Conservation (phyloP, 2,888 invertebrate genomes). For the Meliscaeva auricollis region DNA sequence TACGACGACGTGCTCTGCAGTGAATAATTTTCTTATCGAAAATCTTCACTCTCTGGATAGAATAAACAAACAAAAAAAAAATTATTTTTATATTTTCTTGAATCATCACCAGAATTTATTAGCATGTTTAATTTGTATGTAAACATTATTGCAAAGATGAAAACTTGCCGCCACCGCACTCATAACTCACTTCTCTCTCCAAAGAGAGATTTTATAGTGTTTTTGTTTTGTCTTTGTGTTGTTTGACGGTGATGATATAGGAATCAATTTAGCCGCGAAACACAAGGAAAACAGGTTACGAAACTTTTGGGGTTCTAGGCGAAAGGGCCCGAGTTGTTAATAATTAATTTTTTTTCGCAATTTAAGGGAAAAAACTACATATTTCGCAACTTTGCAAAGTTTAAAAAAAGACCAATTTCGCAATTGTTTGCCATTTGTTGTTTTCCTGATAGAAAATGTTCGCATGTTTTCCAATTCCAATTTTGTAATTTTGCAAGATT, state of each 20-base stretch:
- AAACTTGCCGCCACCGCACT: slow-evolving; percentile 13
- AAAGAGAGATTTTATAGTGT: not conserved
- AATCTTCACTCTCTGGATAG: not conserved
- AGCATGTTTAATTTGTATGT: slow-evolving; percentile 72
- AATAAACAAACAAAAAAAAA: too few species aligned
- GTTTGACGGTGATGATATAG: not conserved
- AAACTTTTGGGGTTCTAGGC: not conserved
- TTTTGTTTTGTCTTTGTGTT: not conserved
- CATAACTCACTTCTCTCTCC: not conserved
- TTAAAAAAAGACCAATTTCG: too few species aligned
- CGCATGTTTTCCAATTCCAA: too few species aligned
- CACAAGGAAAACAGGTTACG: not conserved
- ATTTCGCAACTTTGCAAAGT: too few species aligned
- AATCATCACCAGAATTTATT: slow-evolving; percentile 70
- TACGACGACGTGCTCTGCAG: slow-evolving; percentile 43
- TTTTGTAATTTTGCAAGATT: too few species aligned
- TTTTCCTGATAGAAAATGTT: too few species aligned
- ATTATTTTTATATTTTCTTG: slow-evolving; percentile 51
- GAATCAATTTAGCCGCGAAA: not conserved
- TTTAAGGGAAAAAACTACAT: too few species aligned
- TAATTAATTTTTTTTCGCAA: too few species aligned
- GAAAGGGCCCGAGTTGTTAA: too few species aligned
- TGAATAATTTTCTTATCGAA: slow-evolving; percentile 61
- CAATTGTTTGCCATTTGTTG: too few species aligned
- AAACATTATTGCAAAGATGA: slow-evolving; percentile 57